These are phyloP conservation scores for Petroica traversi DNA, from an alignment of 2,113 vertebrate species.

Conservation along the genomic window DNA sequence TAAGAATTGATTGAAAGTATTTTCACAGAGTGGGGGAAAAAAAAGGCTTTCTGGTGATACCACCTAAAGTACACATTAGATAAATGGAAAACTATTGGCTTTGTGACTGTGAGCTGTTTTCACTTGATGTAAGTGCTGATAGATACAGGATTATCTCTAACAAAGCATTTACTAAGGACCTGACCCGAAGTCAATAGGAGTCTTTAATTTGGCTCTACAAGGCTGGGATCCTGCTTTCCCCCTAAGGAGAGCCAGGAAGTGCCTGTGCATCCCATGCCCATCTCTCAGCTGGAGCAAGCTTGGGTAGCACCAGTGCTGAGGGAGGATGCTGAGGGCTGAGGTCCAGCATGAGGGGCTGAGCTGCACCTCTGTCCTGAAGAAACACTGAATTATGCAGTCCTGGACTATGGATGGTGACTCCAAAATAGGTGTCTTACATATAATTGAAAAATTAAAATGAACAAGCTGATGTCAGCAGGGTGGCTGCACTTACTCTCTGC, in stretches of 20 bases:
- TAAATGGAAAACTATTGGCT: constrained; percentile 67
- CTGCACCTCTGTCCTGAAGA: neutral
- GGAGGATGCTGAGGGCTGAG: neutral
- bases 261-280: neutral
- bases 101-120: constrained; percentile 41
- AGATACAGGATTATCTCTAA: constrained; percentile 48
- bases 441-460: neutral
- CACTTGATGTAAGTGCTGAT: constrained; percentile 59
- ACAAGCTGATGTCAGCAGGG: neutral
- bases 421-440: neutral
- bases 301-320: neutral
- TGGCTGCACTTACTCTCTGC: neutral
- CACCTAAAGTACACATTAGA: constrained; percentile 59
- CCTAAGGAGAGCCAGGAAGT: neutral
- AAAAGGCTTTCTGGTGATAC: constrained; percentile 51
- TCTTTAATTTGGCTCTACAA: neutral
- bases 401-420: neutral
- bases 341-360: fast-evolving
- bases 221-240: neutral
- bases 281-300: fast-evolving
- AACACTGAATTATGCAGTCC: neutral
- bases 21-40: neutral
- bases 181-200: constrained; percentile 31
- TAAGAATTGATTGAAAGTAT: constrained; percentile 72
- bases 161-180: constrained; percentile 55